Evolutionary conservation across 2,797 vertebrate genomes (phyloP).

Genomic region (Sebastes jordani): DNA sequence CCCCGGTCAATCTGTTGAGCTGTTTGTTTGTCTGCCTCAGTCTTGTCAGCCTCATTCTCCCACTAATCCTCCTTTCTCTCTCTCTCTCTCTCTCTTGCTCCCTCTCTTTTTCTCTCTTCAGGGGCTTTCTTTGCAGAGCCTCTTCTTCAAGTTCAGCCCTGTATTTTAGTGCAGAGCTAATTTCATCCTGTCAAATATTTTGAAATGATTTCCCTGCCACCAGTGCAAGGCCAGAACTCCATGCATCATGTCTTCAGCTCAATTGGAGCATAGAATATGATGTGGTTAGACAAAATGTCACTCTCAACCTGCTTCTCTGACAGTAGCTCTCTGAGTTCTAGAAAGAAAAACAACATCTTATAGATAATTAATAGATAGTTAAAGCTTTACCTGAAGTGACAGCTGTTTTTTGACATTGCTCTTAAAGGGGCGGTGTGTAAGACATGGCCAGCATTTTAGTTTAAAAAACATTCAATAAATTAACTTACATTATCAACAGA

Average conservation of each 20-base stretch:
- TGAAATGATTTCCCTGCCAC: conserved; percentile 23
- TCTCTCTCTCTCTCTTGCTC: neutral
- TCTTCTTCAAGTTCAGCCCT: conserved; percentile 16
- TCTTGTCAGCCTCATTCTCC: conserved; percentile 48
- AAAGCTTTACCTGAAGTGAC: neutral
- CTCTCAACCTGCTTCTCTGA: conserved; percentile 1
- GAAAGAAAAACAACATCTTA: neutral
- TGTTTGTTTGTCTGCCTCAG: conserved; percentile 59
- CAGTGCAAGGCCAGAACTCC: conserved; percentile 23
- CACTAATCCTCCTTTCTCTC: conserved; percentile 45
- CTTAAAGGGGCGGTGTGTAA: neutral
- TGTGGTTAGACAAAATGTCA: conserved; percentile 28
- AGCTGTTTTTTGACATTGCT: neutral
- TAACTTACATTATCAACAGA: neutral
- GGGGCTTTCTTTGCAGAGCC: neutral
- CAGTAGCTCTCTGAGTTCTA: neutral
- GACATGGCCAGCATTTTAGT: neutral
- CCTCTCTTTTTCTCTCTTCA: neutral
- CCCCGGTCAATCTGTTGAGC: conserved; percentile 68
- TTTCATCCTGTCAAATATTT: conserved; percentile 55
- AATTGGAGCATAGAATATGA: conserved; percentile 29
- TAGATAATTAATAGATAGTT: neutral
- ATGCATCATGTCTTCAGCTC: conserved; percentile 33
- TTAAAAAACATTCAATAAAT: no score
- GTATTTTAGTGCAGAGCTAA: conserved; percentile 35